Percentiles rank a stretch among this genome's conserved stretches.
Conservation (phyloP, 2,888 invertebrate genomes). For the Orchesella flavescens region DNA sequence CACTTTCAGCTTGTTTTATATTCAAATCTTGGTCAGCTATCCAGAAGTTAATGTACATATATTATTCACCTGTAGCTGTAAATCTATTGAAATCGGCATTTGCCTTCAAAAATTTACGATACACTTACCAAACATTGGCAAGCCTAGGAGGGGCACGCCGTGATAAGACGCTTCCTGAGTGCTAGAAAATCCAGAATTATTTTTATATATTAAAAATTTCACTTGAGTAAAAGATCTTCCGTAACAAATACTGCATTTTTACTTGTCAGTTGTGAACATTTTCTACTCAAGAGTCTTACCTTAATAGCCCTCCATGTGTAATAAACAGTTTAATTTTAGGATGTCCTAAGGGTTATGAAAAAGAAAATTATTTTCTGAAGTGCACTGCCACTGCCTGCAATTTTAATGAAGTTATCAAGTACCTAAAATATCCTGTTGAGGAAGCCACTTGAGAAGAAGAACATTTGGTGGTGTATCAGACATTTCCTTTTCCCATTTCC, state of each 20-base stretch:
- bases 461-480: constrained; percentile 79
- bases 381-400: not conserved
- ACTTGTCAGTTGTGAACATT: not conserved
- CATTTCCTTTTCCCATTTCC: constrained; percentile 85
- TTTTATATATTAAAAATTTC: not conserved
- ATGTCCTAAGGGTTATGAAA: constrained; percentile 75
- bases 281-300: constrained; percentile 5
- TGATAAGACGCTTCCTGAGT: constrained; percentile 79
- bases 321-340: constrained; percentile 79
- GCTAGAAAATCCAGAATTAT: constrained; percentile 74
- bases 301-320: constrained; percentile 81
- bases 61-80: too few relatives aligned
- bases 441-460: constrained; percentile 80
- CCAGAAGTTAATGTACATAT: too few relatives aligned
- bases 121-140: constrained; percentile 71
- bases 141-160: constrained; percentile 78
- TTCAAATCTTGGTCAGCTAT: constrained; percentile 75
- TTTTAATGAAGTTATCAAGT: not conserved
- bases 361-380: constrained; percentile 1
- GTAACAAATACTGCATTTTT: not conserved
- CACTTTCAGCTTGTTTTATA: constrained; percentile 76
- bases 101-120: not conserved
- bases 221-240: not conserved
- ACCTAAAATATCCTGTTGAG: constrained; percentile 86
- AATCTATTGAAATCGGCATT: too few relatives aligned